These are phyloP conservation scores for Melitaea cinxia DNA, from an alignment of 1,140 invertebrate genomes.

Conservation along the genomic window DNA sequence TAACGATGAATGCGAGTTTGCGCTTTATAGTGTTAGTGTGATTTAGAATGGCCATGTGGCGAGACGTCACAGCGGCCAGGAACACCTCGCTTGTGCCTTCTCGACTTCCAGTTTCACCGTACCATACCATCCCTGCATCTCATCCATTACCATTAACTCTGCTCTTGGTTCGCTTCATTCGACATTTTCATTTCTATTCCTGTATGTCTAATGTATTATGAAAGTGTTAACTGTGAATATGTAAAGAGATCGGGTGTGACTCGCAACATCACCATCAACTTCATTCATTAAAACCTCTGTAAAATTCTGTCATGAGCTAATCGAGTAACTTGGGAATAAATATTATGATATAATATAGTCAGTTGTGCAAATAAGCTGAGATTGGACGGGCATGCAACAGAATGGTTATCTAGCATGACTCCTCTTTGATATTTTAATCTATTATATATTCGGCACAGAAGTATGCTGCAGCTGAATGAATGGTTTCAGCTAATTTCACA, in stretches of 20 bases:
- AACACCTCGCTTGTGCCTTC: constrained; percentile 37
- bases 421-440: constrained; percentile 37
- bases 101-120: constrained; percentile 4
- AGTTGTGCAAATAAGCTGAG: constrained; percentile 76
- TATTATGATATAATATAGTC: neutral
- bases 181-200: constrained; percentile 45
- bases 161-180: constrained; percentile 44
- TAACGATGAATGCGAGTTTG: constrained; percentile 29
- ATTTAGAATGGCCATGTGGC: constrained; percentile 20
- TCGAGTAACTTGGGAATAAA: neutral
- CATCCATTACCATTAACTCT: constrained; percentile 10
- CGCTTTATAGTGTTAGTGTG: constrained; percentile 39
- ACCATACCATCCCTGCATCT: constrained; percentile 1
- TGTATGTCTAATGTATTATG: constrained; percentile 34
- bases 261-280: neutral
- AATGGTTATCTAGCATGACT: constrained; percentile 53
- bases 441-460: constrained; percentile 44
- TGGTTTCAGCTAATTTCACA: constrained; percentile 76
- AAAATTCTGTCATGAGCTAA: constrained; percentile 11
- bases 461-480: constrained; percentile 49
- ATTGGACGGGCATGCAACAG: constrained; percentile 73
- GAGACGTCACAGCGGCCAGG: constrained; percentile 29
- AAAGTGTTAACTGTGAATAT: constrained; percentile 17
- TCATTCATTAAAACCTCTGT: constrained; percentile 12
- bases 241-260: neutral